A percentile compares a stretch with the other conserved stretches of the same genome.
These are phyloP conservation scores for Tinamus guttatus DNA, from an alignment of 2,113 vertebrate genomes.

Conservation along the genomic window DNA sequence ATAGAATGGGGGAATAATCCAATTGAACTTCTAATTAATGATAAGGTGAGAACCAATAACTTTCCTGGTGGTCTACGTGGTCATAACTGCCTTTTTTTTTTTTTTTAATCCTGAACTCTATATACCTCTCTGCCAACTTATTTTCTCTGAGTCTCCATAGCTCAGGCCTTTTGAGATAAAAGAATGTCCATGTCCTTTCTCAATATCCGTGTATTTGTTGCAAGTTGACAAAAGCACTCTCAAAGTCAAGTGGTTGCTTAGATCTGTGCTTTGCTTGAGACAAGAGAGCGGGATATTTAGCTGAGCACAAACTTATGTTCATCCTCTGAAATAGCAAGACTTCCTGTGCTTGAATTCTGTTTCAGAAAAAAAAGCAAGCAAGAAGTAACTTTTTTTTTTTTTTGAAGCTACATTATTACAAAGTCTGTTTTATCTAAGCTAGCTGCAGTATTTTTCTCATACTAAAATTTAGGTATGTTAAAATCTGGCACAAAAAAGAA, in stretches of 20 bases:
- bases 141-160: not conserved
- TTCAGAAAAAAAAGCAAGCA: too few relatives aligned
- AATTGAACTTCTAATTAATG: constrained; percentile 95
- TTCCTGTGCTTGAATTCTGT: not conserved
- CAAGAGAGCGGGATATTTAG: not conserved
- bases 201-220: not conserved
- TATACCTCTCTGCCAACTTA: not conserved
- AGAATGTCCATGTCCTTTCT: not conserved
- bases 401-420: not conserved
- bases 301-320: not conserved
- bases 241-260: not conserved
- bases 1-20: constrained; percentile 99
- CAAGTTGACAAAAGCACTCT: not conserved
- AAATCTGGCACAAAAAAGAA: not conserved
- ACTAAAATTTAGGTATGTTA: not conserved
- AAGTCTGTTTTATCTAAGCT: not conserved
- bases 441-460: not conserved
- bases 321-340: not conserved
- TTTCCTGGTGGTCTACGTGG: fast-evolving
- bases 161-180: not conserved
- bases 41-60: constrained; percentile 84
- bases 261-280: not conserved
- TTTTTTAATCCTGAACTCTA: not conserved
- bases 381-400: not conserved
- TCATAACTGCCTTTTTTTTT: not conserved